Evolutionary conservation across 2,888 invertebrate genomes (phyloP), one percentile per base, ranked within the genome.

Genomic region (Cheilosia grossa): DNA sequence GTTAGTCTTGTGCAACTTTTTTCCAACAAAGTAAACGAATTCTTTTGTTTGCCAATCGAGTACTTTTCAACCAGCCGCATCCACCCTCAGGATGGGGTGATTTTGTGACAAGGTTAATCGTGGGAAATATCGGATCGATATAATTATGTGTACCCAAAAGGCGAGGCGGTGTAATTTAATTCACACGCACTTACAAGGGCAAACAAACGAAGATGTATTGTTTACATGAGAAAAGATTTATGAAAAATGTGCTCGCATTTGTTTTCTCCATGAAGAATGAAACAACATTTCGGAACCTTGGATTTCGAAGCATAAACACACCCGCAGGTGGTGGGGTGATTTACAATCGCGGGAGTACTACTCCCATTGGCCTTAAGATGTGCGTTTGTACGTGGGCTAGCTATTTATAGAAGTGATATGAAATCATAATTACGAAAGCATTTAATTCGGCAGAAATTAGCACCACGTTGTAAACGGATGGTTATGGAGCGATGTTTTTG

Each of bases 61-160:
- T 33, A 10, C 15, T 51, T 51, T 51, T 24, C 24, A 24, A 27
- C 51, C 24, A 51, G 6, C n/a, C 7, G n/a, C 44, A n/a, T 13
- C 49, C 51, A 21, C 51, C 21, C 51, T 44, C 19, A 33, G 30
- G n/a, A 44, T 30, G 4, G 49, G 63, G 27, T 19, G 21, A n/a
- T 54, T 63, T 63, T 15, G 63, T 30, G 40, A 15, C 56, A 69
- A 69, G 69, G 69, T 69, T 53, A 66, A n/a, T 24, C 27, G 53
- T 53, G 66, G 40, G 17, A 42, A 64, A 49, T 63, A 49, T 63
- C 1, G 6, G 15, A 49, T 63, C 37, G 13, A 37, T 37, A 13
- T 13, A n/a, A n/a, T n/a, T n/a, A 2, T 30, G 4, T 19, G 40
- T 40, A 40, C 21, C 5, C 24, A 24, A 53, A 17, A 17, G 19